Conservation (phyloP, 2,888 invertebrate species). For the Myopa testacea region DNA sequence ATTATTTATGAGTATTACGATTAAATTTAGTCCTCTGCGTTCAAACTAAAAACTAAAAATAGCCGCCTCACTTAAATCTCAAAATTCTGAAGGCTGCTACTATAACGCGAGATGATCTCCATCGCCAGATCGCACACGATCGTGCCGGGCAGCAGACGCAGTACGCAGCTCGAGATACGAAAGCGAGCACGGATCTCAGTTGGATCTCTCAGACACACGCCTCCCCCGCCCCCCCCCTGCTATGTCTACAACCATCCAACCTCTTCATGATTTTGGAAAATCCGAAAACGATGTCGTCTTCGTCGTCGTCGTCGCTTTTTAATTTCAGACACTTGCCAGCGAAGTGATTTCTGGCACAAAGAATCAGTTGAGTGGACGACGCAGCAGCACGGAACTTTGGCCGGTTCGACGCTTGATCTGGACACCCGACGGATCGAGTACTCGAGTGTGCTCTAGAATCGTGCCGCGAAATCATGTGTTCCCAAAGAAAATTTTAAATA, state of each 20-base stretch:
- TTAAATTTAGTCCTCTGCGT: constrained; percentile 1
- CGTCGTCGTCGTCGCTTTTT: neutral
- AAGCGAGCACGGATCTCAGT: neutral
- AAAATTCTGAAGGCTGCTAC: neutral
- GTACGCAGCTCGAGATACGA: neutral
- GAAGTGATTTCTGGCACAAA: neutral
- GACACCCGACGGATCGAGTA: neutral
- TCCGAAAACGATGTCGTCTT: neutral
- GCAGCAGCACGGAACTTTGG: constrained; percentile 19
- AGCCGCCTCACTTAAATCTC: neutral
- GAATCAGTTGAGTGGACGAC: constrained; percentile 14
- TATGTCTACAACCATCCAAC: neutral
- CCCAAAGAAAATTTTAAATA: neutral
- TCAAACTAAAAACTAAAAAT: neutral
- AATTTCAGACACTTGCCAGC: neutral
- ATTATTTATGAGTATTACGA: neutral
- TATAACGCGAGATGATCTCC: neutral
- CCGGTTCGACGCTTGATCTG: neutral
- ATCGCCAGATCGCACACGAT: neutral
- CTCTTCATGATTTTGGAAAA: constrained; percentile 7
- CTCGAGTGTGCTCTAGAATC: neutral
- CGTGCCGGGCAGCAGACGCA: neutral
- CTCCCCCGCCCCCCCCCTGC: neutral
- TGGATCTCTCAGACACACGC: neutral
- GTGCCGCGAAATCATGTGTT: neutral